Base-by-base conservation (phyloP, 2,888 invertebrate species). In the Clanis bilineata region DNA sequence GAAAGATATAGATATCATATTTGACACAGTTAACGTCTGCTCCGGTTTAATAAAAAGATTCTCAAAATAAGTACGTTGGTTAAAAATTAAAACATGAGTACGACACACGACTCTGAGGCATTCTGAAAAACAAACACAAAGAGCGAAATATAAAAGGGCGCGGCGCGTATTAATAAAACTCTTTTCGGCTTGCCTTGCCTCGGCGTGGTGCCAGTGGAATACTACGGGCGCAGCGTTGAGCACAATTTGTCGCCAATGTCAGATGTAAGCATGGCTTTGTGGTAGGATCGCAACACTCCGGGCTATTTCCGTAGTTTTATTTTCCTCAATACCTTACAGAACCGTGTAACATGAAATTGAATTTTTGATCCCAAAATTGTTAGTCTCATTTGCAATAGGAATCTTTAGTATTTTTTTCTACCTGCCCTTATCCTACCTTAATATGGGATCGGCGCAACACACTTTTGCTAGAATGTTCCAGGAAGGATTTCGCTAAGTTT, bases 231-330 rank as follows among this genome's bases (percentile, higher is more conserved):
- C n/a, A n/a, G n/a, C 43, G 22, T 36, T 68, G 57, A 44, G 63
- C 56, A 62, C 63, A 69, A 74, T 71, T 70, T 74, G 71, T 72
- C 62, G 64, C 59, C 51, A 54, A 61, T 70, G 70, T 72, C 71
- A 70, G 65, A 66, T 65, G 64, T 74, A 73, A 67, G 51, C 32
- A 18, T 9, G 41, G 41, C 28, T 47, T 32, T 32, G 28, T 15
- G 18, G 28, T 9, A 25, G 25, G 22, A 22, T 18, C 51, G 18
- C 18, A 18, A 5, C 28, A 45, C 44, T 21, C 5, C 45, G 23
- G 18, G 28, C 21, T 23, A 25, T 25, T 22, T 44, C 15, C 21
- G 4, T 18, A 36, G 22, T 45, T 51, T 57, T 57, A 57, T 57
- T 44, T 36, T 44, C 57, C 18, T 21, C 51, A 39, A 39, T 25